phyloP scores from a whole-genome alignment of 2,113 vertebrate genomes.

The Anser cygnoides region DNA sequence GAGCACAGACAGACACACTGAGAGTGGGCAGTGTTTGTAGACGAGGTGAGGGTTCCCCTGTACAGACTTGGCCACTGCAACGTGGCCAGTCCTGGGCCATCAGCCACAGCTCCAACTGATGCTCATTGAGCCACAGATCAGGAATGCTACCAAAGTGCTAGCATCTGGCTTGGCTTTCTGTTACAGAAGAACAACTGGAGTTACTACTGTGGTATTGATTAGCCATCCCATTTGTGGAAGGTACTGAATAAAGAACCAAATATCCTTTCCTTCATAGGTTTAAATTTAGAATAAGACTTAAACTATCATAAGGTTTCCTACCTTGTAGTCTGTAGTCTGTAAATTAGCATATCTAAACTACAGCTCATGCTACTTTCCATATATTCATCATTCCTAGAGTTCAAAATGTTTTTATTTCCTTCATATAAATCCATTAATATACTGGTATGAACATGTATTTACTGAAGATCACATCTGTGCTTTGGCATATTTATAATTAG shows the following conservation, averaged over 20 bases:
- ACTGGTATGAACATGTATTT: background rate
- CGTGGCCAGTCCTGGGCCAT: background rate
- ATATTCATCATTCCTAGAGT: background rate
- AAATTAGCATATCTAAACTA: background rate
- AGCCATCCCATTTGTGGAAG: background rate
- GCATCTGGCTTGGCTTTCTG: background rate
- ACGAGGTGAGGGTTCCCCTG: background rate
- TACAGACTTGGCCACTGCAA: background rate
- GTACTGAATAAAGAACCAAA: background rate
- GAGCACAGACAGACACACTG: background rate
- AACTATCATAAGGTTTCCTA: background rate
- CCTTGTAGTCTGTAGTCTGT: background rate
- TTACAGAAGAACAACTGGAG: background rate
- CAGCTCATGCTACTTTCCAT: background rate
- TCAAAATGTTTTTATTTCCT: constrained; percentile 23
- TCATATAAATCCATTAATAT: background rate
- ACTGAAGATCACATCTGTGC: constrained; percentile 19
- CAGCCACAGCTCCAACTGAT: background rate
- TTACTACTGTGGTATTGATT: background rate
- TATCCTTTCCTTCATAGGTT: background rate
- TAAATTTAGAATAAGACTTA: background rate
- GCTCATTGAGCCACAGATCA: background rate
- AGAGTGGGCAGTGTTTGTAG: background rate
- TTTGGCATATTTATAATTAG: constrained; percentile 17
- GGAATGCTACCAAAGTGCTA: background rate